Base-by-base conservation (phyloP, 2,888 invertebrate species). In the Noctua pronuba region DNA sequence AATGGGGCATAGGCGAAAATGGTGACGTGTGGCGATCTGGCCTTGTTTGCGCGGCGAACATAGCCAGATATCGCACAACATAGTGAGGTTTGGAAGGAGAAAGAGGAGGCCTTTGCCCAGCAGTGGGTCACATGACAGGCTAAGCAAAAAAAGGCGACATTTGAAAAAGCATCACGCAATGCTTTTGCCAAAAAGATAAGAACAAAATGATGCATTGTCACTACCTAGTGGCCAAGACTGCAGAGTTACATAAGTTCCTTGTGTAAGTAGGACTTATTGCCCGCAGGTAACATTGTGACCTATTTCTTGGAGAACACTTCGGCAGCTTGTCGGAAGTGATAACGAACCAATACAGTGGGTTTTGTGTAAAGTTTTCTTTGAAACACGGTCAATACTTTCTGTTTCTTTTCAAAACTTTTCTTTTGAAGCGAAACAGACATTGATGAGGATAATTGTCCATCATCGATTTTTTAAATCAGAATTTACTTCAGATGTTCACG, bases 281-380 rank as follows among this genome's bases (percentile, higher is more conserved):
- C n/a, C 4, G 46, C 31, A 49, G 49, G 66, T 58, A 73, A 70
- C 38, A 31, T 44, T 11, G 35, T 79, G 84, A 84, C 84, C 73
- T 73, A 73, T 67, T 73, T 79, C 62, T 55, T 55, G 3, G 46
- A 41, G 28, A 49, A 41, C 3, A 46, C 38, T 70, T 68, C 16
- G 21, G 58, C 38, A 65, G 41, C 38, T 73, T 52, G 18, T 38
- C 10, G 18, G 52, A 8, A 35, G 35, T 49, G 55, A 62, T 62
- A 79, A 73, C 52, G 18, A 82, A 31, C 31, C n/a, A 28, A 66
- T 52, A 38, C n/a, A 31, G 16, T 21, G 10, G 28, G 13, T 46
- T n/a, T 8, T 65, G 35, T 55, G 24, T 24, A 24, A 49, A 35
- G 58, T 60, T 81, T 58, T 41, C 55, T 55, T 31, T 35, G 5